Base-by-base conservation (phyloP, 2,888 invertebrate genomes). In the Mesopsocus fuscifrons region DNA sequence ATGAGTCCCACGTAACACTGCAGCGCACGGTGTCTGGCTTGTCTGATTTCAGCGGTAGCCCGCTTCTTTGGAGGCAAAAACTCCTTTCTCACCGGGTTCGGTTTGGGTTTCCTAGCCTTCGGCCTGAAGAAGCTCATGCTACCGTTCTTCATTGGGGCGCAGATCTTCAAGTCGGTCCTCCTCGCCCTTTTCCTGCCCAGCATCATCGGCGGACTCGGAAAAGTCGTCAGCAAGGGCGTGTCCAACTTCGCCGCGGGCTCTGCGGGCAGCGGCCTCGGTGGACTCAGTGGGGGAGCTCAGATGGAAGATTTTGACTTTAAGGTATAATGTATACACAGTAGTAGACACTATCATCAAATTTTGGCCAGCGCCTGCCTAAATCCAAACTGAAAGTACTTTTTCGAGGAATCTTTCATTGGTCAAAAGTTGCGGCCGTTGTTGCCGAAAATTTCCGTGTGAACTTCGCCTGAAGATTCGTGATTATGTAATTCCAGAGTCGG, bases 131-230 rank as follows among this genome's bases (percentile, higher is more conserved):
- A 85, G 59, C 67, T 85, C 49, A 69, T 87, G 54, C 68, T 85
- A 54, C 87, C 87, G 1, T 63, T 88, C 42, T 70, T 85, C 53
- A 74, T 88, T 54, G 87, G 82, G 1, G 72, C 78, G 3, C 84
- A 87, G 62, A 69, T 87, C 42, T 67, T 84, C 52, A 88, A 88
- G 62, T 81, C 82, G 26, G 70, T 85, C 35, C 63, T 87, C 17
- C 69, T 87, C 23, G 85, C 84, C 6, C 72, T 87, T 65, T 85
- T 88, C 60, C 67, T 87, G 56, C 85, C 85, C 1, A 81, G 82
- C 46, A 74, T 87, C 45, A 66, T 87, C 48, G 84, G 85, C 43
- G 80, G 81, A 52, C 69, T 85, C 45, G 83, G 83, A 42, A 83
- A 83, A 62, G 71, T 85, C 47, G 72, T 84, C 45, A 82, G 83